These are phyloP conservation scores for Petrocephalus sullivani DNA, from an alignment of 2,797 vertebrate genomes.

Conservation along the genomic window DNA sequence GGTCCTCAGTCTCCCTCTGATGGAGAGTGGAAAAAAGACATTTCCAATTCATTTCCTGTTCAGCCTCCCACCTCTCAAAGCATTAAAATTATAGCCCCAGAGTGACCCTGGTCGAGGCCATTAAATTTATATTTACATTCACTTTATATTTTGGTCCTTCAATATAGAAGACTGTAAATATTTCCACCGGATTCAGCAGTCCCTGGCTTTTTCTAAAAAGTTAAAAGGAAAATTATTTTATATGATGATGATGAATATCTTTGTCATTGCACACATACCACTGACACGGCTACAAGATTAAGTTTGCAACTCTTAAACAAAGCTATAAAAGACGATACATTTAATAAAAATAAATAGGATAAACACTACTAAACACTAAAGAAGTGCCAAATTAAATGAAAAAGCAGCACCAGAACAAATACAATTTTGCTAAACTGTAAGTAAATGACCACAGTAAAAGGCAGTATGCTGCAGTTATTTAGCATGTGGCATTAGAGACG, in stretches of 20 bases:
- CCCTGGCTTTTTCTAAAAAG: neutral
- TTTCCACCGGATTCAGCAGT: neutral
- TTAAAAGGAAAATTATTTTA: neutral
- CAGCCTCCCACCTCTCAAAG: neutral
- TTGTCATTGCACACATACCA: neutral
- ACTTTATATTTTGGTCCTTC: neutral
- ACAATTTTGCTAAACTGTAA: neutral
- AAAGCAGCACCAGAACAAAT: neutral
- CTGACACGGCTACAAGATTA: neutral
- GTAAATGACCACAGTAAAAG: neutral
- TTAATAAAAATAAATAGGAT: neutral
- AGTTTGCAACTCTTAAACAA: neutral
- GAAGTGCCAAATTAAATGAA: neutral
- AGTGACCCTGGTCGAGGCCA: neutral
- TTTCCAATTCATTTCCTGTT: neutral
- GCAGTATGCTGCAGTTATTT: neutral
- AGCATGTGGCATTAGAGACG: neutral
- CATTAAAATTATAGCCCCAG: neutral
- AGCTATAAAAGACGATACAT: neutral
- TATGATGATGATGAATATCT: neutral
- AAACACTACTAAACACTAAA: neutral
- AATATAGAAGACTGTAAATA: neutral
- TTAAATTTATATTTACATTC: neutral
- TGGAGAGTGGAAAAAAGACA: slow-evolving; percentile 33
- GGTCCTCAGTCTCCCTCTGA: slow-evolving; percentile 65